Conservation (phyloP, 2,888 invertebrate species). For the Drosophila dives region DNA sequence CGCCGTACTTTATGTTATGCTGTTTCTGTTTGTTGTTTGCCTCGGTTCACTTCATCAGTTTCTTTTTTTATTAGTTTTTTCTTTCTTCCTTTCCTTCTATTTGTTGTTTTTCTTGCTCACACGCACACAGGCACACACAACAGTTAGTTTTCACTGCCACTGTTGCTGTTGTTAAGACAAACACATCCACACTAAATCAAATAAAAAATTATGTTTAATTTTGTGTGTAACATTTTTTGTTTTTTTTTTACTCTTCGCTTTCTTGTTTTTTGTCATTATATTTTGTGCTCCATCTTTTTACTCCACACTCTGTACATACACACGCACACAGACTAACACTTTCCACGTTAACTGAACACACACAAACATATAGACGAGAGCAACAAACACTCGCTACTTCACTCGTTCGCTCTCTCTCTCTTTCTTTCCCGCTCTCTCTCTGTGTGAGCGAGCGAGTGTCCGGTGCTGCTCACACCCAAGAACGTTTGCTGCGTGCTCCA, state of each 20-base stretch:
- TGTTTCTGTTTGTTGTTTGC: conserved; percentile 30
- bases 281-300: conserved; percentile 70
- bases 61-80: conserved; percentile 31
- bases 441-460: conserved; percentile 45
- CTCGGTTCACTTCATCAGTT: conserved; percentile 61
- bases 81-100: conserved; percentile 18
- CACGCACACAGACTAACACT: conserved; percentile 44
- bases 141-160: conserved; percentile 49
- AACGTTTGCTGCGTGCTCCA: conserved; percentile 65
- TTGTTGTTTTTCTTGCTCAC: conserved; percentile 57
- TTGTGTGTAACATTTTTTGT: conserved; percentile 10
- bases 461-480: conserved; percentile 72
- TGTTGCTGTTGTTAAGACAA: conserved; percentile 6
- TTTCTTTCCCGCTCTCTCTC: conserved; percentile 29
- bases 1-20: conserved; percentile 60
- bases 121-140: conserved; percentile 47
- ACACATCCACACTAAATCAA: conserved; percentile 33
- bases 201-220: conserved; percentile 21
- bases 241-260: conserved; percentile 8
- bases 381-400: conserved; percentile 56
- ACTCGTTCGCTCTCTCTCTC: conserved; percentile 49
- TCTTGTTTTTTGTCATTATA: conserved; percentile 61
- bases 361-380: conserved; percentile 17
- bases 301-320: conserved; percentile 58
- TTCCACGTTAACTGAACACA: conserved; percentile 63